phyloP scores from a whole-genome alignment of 2,888 invertebrate species.

The Meiosimyza platycephala region DNA sequence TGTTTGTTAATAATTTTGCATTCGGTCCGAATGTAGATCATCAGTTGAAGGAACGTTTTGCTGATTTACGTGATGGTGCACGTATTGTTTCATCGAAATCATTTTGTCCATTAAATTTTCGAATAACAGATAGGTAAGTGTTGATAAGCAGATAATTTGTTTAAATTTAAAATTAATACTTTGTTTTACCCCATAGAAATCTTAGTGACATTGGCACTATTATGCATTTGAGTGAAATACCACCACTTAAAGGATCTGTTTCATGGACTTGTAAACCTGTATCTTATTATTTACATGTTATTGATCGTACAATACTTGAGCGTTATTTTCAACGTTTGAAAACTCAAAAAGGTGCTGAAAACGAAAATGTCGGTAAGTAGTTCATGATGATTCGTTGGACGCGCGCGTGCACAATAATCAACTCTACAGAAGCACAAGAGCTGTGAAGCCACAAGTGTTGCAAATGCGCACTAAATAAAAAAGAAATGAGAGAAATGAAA shows the following conservation, averaged over 20 bases:
- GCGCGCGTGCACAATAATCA: no score
- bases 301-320: constrained; percentile 97
- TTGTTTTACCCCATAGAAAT: constrained; percentile 72
- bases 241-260: constrained; percentile 93
- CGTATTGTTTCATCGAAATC: constrained; percentile 98
- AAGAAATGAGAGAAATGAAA: no score
- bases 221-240: constrained; percentile 97
- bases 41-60: constrained; percentile 94
- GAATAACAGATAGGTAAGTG: constrained; percentile 85
- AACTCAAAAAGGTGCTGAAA: constrained; percentile 80
- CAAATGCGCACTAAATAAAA: no score
- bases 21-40: constrained; percentile 98
- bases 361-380: constrained; percentile 65
- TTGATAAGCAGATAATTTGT: neutral
- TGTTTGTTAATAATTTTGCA: constrained; percentile 99
- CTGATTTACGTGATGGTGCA: constrained; percentile 94
- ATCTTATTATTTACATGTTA: constrained; percentile 97
- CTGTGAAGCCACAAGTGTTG: no score
- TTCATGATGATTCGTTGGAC: constrained; percentile 9
- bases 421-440: no score
- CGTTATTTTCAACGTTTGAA: constrained; percentile 95
- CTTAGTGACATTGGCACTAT: constrained; percentile 98
- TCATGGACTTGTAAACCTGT: constrained; percentile 99
- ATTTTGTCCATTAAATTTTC: constrained; percentile 98
- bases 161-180: neutral